A percentile compares a stretch with the other conserved stretches of the same genome.
Conservation (phyloP, 1,140 invertebrate genomes). For the Luehdorfia chinensis region DNA sequence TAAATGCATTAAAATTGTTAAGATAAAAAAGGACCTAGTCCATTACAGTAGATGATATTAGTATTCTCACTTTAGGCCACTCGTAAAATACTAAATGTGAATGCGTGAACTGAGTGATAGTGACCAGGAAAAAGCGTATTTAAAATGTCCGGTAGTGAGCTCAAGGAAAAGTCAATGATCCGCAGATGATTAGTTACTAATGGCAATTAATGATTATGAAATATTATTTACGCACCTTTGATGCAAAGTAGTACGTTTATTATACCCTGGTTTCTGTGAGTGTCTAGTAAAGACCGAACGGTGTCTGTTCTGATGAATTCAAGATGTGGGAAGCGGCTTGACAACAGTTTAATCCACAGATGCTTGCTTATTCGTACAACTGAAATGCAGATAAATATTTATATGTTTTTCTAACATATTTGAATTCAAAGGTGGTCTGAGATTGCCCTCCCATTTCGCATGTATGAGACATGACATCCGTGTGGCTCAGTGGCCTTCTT, state of each 20-base stretch:
- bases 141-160: conserved; percentile 4
- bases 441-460: no score
- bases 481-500: no score
- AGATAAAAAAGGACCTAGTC: no score
- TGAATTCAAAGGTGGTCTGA: conserved; percentile 54
- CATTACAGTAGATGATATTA: no score
- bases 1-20: no score
- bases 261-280: conserved; percentile 83
- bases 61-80: no score
- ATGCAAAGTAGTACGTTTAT: conserved; percentile 81
- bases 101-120: no score
- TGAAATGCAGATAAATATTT: conserved; percentile 28
- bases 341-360: conserved; percentile 71
- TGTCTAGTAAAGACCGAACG: conserved; percentile 82
- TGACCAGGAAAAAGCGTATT: no score
- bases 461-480: no score
- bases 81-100: no score
- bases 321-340: conserved; percentile 77
- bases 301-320: conserved; percentile 82
- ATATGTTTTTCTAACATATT: conserved; percentile 49
- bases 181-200: not conserved
- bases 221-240: conserved; percentile 64
- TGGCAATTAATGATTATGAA: not conserved
- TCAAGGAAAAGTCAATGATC: conserved; percentile 13
- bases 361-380: conserved; percentile 64